Percentiles rank a stretch among this genome's conserved stretches.
These are phyloP conservation scores for Erethizon dorsatum DNA, from an alignment of 2,797 vertebrate species.

Conservation along the genomic window DNA sequence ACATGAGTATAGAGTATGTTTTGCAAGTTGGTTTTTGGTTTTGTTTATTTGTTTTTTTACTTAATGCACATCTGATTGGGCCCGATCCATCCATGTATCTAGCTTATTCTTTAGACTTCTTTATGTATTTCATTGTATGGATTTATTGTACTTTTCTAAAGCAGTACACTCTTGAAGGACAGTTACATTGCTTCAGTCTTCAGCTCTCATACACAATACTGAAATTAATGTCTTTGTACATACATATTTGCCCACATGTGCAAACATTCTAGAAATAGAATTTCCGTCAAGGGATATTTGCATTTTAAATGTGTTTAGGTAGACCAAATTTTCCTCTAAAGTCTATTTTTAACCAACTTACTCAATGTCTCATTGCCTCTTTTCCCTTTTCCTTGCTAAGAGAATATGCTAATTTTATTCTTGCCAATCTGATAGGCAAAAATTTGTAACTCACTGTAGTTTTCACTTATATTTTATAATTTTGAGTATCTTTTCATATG, in stretches of 20 bases:
- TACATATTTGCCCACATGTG: background rate
- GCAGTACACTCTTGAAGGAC: background rate
- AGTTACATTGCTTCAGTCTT: slow-evolving; percentile 5
- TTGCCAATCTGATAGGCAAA: background rate
- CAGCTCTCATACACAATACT: slow-evolving; percentile 19
- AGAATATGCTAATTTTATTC: background rate
- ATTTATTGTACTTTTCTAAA: slow-evolving; percentile 28
- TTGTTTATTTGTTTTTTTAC: slow-evolving; percentile 27
- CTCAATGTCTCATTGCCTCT: background rate
- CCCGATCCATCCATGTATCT: background rate
- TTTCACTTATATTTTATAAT: background rate
- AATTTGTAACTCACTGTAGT: background rate
- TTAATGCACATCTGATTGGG: background rate
- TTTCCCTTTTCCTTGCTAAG: background rate
- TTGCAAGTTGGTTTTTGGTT: background rate
- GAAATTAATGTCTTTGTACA: slow-evolving; percentile 23
- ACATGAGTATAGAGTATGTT: background rate
- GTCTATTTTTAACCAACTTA: background rate
- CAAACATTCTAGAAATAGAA: slow-evolving; percentile 53
- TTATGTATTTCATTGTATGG: background rate
- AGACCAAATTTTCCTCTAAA: background rate
- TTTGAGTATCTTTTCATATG: slow-evolving; percentile 3
- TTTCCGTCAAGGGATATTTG: slow-evolving; percentile 4
- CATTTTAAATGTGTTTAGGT: slow-evolving; percentile 50
- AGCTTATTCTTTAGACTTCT: slow-evolving; percentile 3